phyloP scores from a whole-genome alignment of 1,140 invertebrate genomes.

The Drosophila busckii region DNA sequence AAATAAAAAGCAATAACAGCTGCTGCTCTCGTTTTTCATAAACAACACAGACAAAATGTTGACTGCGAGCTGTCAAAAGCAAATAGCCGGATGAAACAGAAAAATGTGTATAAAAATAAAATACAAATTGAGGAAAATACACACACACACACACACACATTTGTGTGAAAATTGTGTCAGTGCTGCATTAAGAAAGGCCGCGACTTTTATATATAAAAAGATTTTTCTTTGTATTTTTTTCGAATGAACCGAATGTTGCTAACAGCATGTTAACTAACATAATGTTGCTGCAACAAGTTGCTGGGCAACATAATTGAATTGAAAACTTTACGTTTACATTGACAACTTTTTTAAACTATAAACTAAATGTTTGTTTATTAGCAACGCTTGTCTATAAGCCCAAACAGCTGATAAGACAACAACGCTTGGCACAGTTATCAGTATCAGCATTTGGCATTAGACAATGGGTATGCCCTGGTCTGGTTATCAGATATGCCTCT shows the following conservation, averaged over 20 bases:
- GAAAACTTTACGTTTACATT: no score
- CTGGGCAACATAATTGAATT: no score
- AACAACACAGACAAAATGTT: slow-evolving; percentile 10
- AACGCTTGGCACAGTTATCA: slow-evolving; percentile 29
- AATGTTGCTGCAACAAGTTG: no score
- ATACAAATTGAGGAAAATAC: slow-evolving; percentile 37
- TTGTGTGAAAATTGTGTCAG: slow-evolving; percentile 60
- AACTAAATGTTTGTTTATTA: no score
- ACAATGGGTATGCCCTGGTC: slow-evolving; percentile 23
- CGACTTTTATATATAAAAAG: slow-evolving; percentile 14
- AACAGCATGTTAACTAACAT: no score
- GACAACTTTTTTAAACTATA: no score
- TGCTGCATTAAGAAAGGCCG: slow-evolving; percentile 55
- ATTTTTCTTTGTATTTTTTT: background rate
- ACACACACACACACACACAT: slow-evolving; percentile 29
- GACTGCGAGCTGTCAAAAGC: slow-evolving; percentile 21
- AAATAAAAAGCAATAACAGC: slow-evolving; percentile 43
- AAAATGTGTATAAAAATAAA: slow-evolving; percentile 60
- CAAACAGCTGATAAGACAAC: slow-evolving; percentile 25
- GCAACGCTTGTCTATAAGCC: slow-evolving; percentile 14
- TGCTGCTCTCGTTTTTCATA: slow-evolving; percentile 55
- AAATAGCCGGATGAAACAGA: slow-evolving; percentile 50
- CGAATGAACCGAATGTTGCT: no score
- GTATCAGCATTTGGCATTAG: slow-evolving; percentile 8
- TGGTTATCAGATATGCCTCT: slow-evolving; percentile 15